Percentiles rank a stretch among this genome's conserved stretches.
Evolutionary conservation across 2,888 invertebrate species (phyloP).

Genomic region (Conistra vaccinii): DNA sequence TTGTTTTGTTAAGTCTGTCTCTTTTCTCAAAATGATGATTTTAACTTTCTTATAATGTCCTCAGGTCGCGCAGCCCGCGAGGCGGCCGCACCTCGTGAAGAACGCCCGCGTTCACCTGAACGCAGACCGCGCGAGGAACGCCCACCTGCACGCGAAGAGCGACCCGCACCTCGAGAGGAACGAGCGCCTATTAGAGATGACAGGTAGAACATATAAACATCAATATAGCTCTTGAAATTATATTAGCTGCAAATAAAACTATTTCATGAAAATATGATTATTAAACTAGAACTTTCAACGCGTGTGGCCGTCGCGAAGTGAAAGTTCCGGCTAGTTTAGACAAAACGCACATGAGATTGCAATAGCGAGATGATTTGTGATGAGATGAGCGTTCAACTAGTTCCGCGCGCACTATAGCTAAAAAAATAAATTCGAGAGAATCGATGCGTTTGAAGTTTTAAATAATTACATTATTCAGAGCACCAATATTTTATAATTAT

Average conservation of each 20-base stretch:
- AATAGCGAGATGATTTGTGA: too few species aligned
- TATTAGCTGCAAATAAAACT: neutral
- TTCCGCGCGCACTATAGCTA: too few species aligned
- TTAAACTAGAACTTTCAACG: too few species aligned
- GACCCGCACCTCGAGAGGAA: conserved; percentile 68
- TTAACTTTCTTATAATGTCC: neutral
- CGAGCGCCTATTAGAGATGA: conserved; percentile 63
- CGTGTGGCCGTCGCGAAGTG: too few species aligned
- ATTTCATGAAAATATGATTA: neutral
- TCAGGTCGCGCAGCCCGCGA: conserved; percentile 72
- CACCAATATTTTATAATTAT: neutral
- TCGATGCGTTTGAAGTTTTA: neutral
- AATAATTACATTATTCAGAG: neutral
- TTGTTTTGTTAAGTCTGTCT: neutral
- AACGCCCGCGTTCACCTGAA: conserved; percentile 76
- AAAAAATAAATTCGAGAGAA: neutral
- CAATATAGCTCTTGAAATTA: neutral
- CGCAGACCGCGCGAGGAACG: conserved; percentile 73
- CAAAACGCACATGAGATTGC: too few species aligned
- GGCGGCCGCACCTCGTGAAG: conserved; percentile 66
- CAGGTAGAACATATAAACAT: conserved; percentile 49
- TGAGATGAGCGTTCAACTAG: too few species aligned
- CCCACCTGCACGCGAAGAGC: conserved; percentile 70
- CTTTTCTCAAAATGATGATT: neutral
- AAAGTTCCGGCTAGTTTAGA: too few species aligned